Evolutionary conservation across 2,113 vertebrate species (phyloP), one percentile per base, ranked within the genome.

Genomic region (Otolemur garnettii): DNA sequence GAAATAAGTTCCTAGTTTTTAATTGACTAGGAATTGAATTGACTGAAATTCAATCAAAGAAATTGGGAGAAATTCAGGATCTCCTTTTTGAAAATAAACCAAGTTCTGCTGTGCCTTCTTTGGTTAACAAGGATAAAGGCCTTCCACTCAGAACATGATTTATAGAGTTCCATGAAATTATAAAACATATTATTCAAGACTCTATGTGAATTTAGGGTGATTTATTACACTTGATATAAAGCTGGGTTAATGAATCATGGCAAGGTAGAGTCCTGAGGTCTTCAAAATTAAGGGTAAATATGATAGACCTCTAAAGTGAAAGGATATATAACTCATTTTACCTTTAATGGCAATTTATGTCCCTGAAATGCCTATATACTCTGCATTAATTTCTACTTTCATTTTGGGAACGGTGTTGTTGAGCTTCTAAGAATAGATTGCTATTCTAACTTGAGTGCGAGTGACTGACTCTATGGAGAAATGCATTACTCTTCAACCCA

Each of bases 281-380:
- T 95, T 96, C 75, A 94, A 93, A 96, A 87, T 95, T 96, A 97
- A 97, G 38, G 30, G 59, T 97, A 97, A 97, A 95, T 92, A 94
- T 96, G 80, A 96, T 85, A 94, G 72, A 96, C 53, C 75, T 93
- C 60, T 96, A 94, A 94, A 95, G 84, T 93, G 5, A 75, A 96
- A 94, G 94, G 75, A 96, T 93, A 77, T 15, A 92, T 96, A 94
- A 96, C 75, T 93, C 62, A 94, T 18, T 53, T 87, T 83, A 96
- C 84, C 71, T 92, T 94, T 96, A 96, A 95, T 92, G 83, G 77
- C 72, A 95, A 81, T 96, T 97, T 96, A 93, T 96, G 77, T 93
- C n/a, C 53, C 91, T 38, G 24, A 59, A 87, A 94, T 72, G 35
- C 12, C 89, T 91, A 18, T 93, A 91, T 81, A 84, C 10, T 91